Base-by-base conservation (phyloP, 1,140 invertebrate genomes). In the Schmidtea mediterranea region DNA sequence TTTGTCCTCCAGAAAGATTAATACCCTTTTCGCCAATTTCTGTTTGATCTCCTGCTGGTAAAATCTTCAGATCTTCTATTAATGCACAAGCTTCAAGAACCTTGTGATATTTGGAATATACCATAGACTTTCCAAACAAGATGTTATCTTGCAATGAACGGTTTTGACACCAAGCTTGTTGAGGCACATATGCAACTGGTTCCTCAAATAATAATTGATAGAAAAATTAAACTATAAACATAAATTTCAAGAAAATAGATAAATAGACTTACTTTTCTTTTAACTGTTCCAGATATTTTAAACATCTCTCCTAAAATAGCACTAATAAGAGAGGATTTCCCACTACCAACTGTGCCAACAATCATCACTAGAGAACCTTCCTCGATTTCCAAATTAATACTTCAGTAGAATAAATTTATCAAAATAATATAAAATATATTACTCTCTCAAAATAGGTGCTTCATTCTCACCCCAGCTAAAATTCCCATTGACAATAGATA, bases 231-330 rank as follows among this genome's bases (percentile, higher is more conserved):
- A n/a, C n/a, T n/a, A n/a, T n/a, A n/a, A n/a, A n/a, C n/a, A n/a
- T n/a, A n/a, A n/a, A n/a, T n/a, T n/a, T n/a, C n/a, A n/a, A n/a
- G n/a, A n/a, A n/a, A n/a, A n/a, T n/a, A n/a, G n/a, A n/a, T n/a
- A n/a, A n/a, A n/a, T n/a, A n/a, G n/a, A n/a, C n/a, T n/a, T n/a
- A n/a, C 71, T 61, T 69, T 70, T n/a, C 77, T 78, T 56, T 81
- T 81, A 13, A 84, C 77, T 48, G 70, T 62, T 15, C 82, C 81
- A 15, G 71, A 73, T 1, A 73, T 55, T 65, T 75, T 79, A 48
- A 79, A 74, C 79, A 89, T 84, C 71, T 87, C 81, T 22, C 82
- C 82, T 1, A 89, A 69, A 41, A 83, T 67, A 1, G 82, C 80
- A 15, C 78, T 76, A 23, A 87, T 66, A 1, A 89, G 67, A 24